Conservation (phyloP, 2,888 invertebrate genomes). For the Hyposoter didymator region DNA sequence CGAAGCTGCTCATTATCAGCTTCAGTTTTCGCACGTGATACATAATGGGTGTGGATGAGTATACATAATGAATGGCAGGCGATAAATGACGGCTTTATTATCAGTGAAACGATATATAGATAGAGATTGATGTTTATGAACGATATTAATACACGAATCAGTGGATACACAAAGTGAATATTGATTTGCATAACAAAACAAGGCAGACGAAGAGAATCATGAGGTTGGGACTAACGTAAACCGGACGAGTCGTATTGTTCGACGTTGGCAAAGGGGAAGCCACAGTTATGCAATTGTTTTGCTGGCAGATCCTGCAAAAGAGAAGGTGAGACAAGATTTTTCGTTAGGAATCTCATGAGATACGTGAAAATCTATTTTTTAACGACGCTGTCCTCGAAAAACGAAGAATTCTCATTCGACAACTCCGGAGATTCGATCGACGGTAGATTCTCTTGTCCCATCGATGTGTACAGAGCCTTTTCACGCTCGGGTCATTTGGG, state of each 20-base stretch:
- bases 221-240: conserved; percentile 60
- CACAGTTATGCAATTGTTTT: conserved; percentile 65
- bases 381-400: conserved; percentile 4
- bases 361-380: not conserved
- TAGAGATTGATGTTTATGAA: conserved; percentile 1
- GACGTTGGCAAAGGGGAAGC: conserved; percentile 61
- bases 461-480: not conserved
- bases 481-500: not conserved
- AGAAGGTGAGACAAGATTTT: conserved; percentile 56
- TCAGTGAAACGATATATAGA: conserved; percentile 27
- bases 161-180: conserved; percentile 63
- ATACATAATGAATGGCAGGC: conserved; percentile 47
- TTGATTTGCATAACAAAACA: conserved; percentile 64
- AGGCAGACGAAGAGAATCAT: conserved; percentile 62
- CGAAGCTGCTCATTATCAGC: not conserved
- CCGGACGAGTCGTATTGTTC: conserved; percentile 58
- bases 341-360: conserved; percentile 42
- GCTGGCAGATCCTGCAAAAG: conserved; percentile 63
- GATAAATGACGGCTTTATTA: conserved; percentile 61
- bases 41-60: conserved; percentile 22
- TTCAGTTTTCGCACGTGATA: not conserved
- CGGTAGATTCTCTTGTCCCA: not conserved
- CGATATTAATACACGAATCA: conserved; percentile 41
- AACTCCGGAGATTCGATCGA: not conserved
- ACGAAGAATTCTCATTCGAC: not conserved